Percentiles rank a stretch among this genome's conserved stretches.
These are phyloP conservation scores for Escarpia spicata DNA, from an alignment of 2,888 invertebrate species.

Conservation along the genomic window DNA sequence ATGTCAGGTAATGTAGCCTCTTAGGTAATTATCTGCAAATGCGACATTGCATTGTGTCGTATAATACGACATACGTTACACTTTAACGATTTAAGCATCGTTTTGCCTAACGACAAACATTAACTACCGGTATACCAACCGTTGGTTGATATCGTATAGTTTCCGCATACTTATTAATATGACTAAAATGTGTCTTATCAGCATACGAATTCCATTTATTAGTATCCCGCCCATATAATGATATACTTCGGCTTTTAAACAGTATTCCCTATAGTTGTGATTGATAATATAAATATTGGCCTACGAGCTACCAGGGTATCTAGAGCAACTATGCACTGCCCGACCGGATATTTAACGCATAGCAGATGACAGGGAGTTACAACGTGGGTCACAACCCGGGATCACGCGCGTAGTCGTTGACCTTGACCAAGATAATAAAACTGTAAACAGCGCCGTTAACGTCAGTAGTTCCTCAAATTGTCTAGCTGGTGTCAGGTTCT, in stretches of 20 bases:
- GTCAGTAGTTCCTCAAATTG: neutral
- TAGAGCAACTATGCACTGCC: neutral
- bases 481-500: neutral
- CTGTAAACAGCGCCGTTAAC: neutral
- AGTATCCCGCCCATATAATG: too few species aligned
- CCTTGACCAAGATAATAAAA: neutral
- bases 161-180: too few species aligned
- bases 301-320: neutral
- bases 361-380: neutral
- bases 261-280: too few species aligned
- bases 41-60: too few species aligned
- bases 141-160: too few species aligned
- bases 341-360: neutral
- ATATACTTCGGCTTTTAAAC: too few species aligned
- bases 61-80: too few species aligned
- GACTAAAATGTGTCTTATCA: too few species aligned
- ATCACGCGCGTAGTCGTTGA: neutral
- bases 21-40: neutral
- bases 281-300: neutral
- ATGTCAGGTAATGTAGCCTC: neutral
- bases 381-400: neutral
- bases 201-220: too few species aligned
- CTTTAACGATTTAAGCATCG: too few species aligned
- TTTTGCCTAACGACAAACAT: too few species aligned
- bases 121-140: too few species aligned